These are phyloP conservation scores for Electrophaes corylata DNA, from an alignment of 2,888 invertebrate species.

Conservation along the genomic window DNA sequence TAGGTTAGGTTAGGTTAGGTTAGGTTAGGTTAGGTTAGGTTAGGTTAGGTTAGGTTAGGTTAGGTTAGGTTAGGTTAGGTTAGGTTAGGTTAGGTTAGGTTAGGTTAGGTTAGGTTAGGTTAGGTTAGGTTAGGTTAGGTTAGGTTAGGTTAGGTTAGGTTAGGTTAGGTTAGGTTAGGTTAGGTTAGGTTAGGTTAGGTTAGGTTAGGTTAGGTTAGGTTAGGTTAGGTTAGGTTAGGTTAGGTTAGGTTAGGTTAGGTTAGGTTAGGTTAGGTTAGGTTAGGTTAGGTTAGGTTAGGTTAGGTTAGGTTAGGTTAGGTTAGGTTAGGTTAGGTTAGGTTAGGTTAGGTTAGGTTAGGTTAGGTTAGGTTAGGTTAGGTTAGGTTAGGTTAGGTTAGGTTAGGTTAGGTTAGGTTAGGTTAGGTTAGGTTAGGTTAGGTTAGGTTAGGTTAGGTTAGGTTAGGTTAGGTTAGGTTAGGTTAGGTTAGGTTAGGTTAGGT, in stretches of 20 bases:
- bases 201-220: conserved; percentile 34
- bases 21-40: too few species aligned
- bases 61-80: too few species aligned
- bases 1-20: too few species aligned
- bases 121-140: conserved; percentile 15
- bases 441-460: conserved; percentile 16
- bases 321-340: conserved; percentile 32
- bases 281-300: conserved; percentile 29
- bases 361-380: conserved; percentile 25
- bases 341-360: conserved; percentile 23
- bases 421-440: conserved; percentile 26
- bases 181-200: conserved; percentile 26
- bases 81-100: too few species aligned
- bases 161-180: conserved; percentile 22
- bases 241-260: conserved; percentile 29
- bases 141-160: conserved; percentile 23
- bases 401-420: conserved; percentile 28
- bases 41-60: too few species aligned
- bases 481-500: conserved; percentile 25
- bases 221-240: conserved; percentile 25
- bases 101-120: conserved; percentile 27
- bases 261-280: conserved; percentile 31
- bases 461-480: conserved; percentile 20
- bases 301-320: conserved; percentile 33
- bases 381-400: conserved; percentile 12